Conservation (phyloP, 2,113 vertebrate genomes). For the Steatornis caripensis region DNA sequence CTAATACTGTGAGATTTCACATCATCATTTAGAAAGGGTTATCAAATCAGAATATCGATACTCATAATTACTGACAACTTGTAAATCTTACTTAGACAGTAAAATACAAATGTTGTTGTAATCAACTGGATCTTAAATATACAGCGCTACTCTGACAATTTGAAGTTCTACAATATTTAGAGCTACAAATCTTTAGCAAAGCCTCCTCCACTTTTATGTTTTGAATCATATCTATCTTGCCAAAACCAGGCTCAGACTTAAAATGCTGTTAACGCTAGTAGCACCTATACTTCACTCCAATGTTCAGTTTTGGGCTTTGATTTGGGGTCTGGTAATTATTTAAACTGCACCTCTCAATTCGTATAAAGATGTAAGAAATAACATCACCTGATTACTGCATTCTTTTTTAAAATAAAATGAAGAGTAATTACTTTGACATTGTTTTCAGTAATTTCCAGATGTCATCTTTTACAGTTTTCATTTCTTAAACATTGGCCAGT, state of each 20-base stretch:
- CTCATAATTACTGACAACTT: not conserved
- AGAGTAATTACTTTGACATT: not conserved
- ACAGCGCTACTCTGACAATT: not conserved
- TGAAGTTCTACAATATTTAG: not conserved
- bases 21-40: not conserved
- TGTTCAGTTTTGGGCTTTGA: not conserved
- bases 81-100: not conserved
- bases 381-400: not conserved
- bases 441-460: not conserved
- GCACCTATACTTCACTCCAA: not conserved
- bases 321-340: not conserved
- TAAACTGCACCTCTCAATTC: not conserved
- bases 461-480: not conserved
- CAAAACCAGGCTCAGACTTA: not conserved
- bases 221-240: not conserved
- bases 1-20: not conserved
- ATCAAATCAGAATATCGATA: not conserved
- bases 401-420: not conserved
- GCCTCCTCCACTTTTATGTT: not conserved
- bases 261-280: not conserved
- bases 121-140: not conserved
- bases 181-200: not conserved
- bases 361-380: not conserved
- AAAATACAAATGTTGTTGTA: not conserved
- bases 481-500: not conserved